Conservation (phyloP, 2,113 vertebrate genomes). For the Sula dactylatra region DNA sequence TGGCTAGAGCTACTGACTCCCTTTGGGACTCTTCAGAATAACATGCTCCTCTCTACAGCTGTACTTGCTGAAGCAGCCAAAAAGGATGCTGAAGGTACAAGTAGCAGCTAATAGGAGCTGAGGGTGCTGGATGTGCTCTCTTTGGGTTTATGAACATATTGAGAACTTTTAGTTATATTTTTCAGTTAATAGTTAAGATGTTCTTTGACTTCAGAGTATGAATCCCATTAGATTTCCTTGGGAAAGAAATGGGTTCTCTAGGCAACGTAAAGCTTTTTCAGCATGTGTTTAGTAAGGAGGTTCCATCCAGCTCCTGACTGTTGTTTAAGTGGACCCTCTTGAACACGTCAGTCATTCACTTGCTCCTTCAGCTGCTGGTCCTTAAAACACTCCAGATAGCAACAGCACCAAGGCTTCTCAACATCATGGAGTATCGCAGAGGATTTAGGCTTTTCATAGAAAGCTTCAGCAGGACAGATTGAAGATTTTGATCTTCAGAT, state of each 20-base stretch:
- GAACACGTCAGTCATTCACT: not conserved
- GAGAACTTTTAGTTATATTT: not conserved
- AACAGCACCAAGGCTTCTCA: not conserved
- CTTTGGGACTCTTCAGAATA: not conserved
- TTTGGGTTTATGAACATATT: not conserved
- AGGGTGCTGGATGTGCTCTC: not conserved
- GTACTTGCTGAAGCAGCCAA: not conserved
- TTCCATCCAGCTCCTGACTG: not conserved
- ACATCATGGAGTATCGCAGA: not conserved
- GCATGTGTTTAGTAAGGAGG: not conserved
- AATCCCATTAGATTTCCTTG: not conserved
- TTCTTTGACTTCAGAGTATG: not conserved
- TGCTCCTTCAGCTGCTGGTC: not conserved
- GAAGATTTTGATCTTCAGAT: not conserved
- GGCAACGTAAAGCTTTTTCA: not conserved
- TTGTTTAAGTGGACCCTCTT: not conserved
- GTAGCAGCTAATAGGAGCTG: not conserved
- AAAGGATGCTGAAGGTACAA: not conserved
- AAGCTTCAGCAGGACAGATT: not conserved
- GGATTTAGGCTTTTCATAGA: not conserved
- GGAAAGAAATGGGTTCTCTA: not conserved
- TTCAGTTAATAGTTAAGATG: not conserved
- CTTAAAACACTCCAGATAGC: not conserved
- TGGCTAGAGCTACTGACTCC: not conserved
- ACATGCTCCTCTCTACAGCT: not conserved